Base-by-base conservation (phyloP, 2,888 invertebrate genomes). In the Balanococcus diminutus region DNA sequence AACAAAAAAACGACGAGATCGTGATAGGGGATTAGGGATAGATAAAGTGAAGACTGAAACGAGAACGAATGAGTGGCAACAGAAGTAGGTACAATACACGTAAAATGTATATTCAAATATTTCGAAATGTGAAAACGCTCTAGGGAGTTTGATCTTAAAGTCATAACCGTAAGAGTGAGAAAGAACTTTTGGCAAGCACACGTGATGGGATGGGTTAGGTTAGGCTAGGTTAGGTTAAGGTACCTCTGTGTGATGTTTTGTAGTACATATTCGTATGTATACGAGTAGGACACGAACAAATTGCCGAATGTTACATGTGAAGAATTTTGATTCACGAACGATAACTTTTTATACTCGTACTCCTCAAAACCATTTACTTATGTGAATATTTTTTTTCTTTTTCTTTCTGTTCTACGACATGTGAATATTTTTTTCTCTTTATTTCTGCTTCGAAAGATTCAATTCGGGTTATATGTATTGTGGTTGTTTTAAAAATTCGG, bases 91-190 rank as follows among this genome's bases (percentile, higher is more conserved):
- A 46, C 46, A 46, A 46, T n/a, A n/a, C 46, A 3, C 46, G 2
- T 11, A 72, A 72, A 72, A 31, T 46, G n/a, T 46, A 31, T 72
- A 72, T 72, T 72, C 72, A 72, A 72, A 72, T 72, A 72, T 72
- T 31, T 28, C 31, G 31, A 72, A 32, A 72, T 31, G 32, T 28
- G 72, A 25, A 72, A 72, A 72, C 28, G 32, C 72, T 72, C 72
- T n/a, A 16, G 72, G 72, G 72, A 72, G 32, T 72, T 72, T n/a
- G 31, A 72, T 72, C 72, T 72, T 72, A 31, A 32, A 72, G 72
- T 72, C 72, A 72, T 72, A 72, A 72, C 32, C 72, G 72, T 72
- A n/a, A 28, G 31, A 72, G 32, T 32, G 72, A 72, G 32, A 32
- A 72, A 14, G 16, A 72, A 72, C 32, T 72, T 72, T 72, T 72